Percentiles rank a stretch among this genome's conserved stretches.
These are phyloP conservation scores for Eristalis pertinax DNA, from an alignment of 2,888 invertebrate genomes.

Conservation along the genomic window DNA sequence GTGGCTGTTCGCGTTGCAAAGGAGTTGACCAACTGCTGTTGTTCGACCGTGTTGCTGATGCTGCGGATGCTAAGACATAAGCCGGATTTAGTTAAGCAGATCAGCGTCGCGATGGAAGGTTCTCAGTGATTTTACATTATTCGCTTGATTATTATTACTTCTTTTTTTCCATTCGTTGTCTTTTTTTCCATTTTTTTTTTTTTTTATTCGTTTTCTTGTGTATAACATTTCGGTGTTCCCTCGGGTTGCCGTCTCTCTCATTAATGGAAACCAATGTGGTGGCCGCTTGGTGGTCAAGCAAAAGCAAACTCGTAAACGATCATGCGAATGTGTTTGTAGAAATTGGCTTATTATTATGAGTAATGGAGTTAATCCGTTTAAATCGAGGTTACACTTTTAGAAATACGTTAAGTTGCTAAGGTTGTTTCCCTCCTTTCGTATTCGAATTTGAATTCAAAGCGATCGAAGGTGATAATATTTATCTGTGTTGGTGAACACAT, in stretches of 20 bases:
- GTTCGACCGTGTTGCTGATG: conserved; percentile 56
- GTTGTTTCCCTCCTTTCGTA: conserved; percentile 54
- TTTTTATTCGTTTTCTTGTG: background rate
- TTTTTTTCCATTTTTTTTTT: conserved; percentile 7
- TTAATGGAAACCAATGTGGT: conserved; percentile 28
- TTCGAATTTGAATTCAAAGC: conserved; percentile 3
- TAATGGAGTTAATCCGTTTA: conserved; percentile 73
- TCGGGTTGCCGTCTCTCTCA: conserved; percentile 51
- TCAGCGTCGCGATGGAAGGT: conserved; percentile 75
- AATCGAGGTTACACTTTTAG: conserved; percentile 72
- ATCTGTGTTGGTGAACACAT: background rate
- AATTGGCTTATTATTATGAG: conserved; percentile 73
- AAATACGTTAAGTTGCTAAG: conserved; percentile 65
- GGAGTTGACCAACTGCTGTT: conserved; percentile 68
- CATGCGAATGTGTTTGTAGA: conserved; percentile 68
- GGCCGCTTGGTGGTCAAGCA: conserved; percentile 45
- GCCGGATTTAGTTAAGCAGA: conserved; percentile 82
- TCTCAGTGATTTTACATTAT: conserved; percentile 73
- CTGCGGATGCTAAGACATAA: conserved; percentile 75
- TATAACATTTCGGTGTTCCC: conserved; percentile 49
- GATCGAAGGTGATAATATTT: background rate
- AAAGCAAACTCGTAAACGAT: conserved; percentile 49
- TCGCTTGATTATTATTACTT: conserved; percentile 66
- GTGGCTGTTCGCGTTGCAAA: conserved; percentile 57
- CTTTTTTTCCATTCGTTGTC: conserved; percentile 16